Percentiles rank a stretch among this genome's conserved stretches.
These are phyloP conservation scores for Tokudaia tokunoshimensis DNA, from an alignment of 2,797 vertebrate species.

Conservation along the genomic window DNA sequence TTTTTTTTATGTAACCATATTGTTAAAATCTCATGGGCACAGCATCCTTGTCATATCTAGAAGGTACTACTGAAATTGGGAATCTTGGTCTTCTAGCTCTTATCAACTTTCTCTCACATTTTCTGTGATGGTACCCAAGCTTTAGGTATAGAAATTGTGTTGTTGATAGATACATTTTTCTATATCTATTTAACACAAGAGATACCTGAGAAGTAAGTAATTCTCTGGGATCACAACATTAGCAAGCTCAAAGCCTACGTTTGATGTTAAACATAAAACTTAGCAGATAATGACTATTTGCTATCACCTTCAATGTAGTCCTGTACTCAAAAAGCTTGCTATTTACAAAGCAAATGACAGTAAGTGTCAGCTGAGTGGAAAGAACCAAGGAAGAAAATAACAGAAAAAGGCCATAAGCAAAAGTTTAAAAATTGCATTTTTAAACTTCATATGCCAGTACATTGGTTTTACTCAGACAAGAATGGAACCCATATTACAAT, in stretches of 20 bases:
- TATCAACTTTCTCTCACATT: neutral
- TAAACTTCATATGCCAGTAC: neutral
- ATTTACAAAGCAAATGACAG: neutral
- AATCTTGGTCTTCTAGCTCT: neutral
- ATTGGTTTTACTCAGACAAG: neutral
- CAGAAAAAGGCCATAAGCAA: neutral
- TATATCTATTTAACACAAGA: neutral
- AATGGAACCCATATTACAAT: neutral
- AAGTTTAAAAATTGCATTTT: conserved; percentile 20
- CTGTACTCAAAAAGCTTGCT: neutral
- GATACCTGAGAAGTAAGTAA: neutral
- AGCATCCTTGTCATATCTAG: neutral
- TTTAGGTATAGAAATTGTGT: neutral
- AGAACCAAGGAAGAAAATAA: neutral
- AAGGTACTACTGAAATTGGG: neutral
- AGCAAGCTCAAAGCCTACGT: neutral
- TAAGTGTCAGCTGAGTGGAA: neutral
- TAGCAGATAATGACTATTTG: neutral
- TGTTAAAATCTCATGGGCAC: neutral
- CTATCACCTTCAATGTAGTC: neutral
- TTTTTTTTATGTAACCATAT: neutral
- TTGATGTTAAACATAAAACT: conserved; percentile 23
- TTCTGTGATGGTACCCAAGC: neutral
- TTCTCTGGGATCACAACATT: neutral
- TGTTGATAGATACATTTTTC: neutral